Conservation (phyloP, 2,888 invertebrate species). For the Dynastes maya region DNA sequence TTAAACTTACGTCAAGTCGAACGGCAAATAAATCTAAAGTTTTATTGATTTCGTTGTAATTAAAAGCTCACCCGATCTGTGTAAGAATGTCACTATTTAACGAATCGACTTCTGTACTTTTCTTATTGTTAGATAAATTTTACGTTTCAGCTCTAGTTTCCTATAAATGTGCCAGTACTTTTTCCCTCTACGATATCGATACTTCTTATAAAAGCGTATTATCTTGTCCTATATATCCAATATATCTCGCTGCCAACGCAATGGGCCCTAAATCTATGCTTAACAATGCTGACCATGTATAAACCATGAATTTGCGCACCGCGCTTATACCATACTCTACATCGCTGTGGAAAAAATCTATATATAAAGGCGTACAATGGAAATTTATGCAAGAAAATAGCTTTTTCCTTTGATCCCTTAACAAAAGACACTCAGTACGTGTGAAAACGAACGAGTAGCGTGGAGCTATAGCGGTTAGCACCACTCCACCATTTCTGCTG, state of each 20-base stretch:
- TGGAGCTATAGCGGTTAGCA: conserved; percentile 40
- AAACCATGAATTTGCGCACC: conserved; percentile 43
- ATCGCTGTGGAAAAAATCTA: conserved; percentile 27
- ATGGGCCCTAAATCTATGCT: conserved; percentile 34
- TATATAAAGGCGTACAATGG: conserved; percentile 47
- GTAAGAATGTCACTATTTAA: neutral
- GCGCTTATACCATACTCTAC: neutral
- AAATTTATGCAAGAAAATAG: conserved; percentile 51
- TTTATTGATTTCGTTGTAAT: conserved; percentile 29
- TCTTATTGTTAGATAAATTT: neutral
- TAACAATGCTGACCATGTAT: conserved; percentile 43
- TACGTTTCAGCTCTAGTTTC: neutral
- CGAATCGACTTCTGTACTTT: neutral
- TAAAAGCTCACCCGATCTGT: conserved; percentile 9
- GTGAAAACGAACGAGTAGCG: conserved; percentile 49
- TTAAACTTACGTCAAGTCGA: conserved; percentile 34
- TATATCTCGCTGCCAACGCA: conserved; percentile 10
- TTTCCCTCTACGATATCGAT: neutral
- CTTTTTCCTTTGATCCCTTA: conserved; percentile 50
- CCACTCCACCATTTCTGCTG: conserved; percentile 52
- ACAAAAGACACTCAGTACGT: conserved; percentile 51
- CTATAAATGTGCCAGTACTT: neutral
- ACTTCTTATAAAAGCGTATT: conserved; percentile 20
- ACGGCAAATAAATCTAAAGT: conserved; percentile 26
- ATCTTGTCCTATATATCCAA: conserved; percentile 24